Conservation (phyloP, 2,888 invertebrate genomes). For the Miltochrista miniata region DNA sequence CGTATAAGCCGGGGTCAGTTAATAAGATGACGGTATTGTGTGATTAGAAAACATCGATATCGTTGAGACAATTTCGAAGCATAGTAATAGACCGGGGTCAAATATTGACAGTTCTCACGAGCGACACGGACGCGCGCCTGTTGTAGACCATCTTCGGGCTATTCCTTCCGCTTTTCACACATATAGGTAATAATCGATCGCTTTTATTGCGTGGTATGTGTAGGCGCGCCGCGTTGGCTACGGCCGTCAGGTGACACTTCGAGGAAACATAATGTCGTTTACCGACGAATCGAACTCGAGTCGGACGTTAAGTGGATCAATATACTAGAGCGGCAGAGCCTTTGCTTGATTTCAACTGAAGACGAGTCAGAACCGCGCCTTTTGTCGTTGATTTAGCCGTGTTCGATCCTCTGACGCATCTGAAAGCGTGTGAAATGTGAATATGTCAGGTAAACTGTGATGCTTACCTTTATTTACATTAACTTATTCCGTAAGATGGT, state of each 20-base stretch:
- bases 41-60: slow-evolving; percentile 77
- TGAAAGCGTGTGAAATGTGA: slow-evolving; percentile 49
- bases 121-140: slow-evolving; percentile 67
- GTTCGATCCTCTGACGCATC: slow-evolving; percentile 42
- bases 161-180: slow-evolving; percentile 82
- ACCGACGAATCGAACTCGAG: slow-evolving; percentile 55
- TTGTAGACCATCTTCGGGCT: slow-evolving; percentile 45
- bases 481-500: slow-evolving; percentile 63
- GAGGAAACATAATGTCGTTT: slow-evolving; percentile 70
- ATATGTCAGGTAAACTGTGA: slow-evolving; percentile 62
- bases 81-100: slow-evolving; percentile 63
- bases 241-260: slow-evolving; percentile 67
- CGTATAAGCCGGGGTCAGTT: slow-evolving; percentile 41
- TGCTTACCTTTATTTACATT: slow-evolving; percentile 65
- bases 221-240: slow-evolving; percentile 63
- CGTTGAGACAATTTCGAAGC: slow-evolving; percentile 81
- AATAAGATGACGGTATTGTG: slow-evolving; percentile 63
- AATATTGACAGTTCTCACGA: slow-evolving; percentile 83
- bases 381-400: slow-evolving; percentile 45
- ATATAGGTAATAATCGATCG: slow-evolving; percentile 83
- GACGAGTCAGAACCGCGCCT: slow-evolving; percentile 22
- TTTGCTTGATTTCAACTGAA: slow-evolving; percentile 54
- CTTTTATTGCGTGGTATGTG: slow-evolving; percentile 76
- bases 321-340: slow-evolving; percentile 52
- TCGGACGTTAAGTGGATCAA: slow-evolving; percentile 65